Evolutionary conservation across 2,888 invertebrate genomes (phyloP).

Genomic region (Plusia festucae): DNA sequence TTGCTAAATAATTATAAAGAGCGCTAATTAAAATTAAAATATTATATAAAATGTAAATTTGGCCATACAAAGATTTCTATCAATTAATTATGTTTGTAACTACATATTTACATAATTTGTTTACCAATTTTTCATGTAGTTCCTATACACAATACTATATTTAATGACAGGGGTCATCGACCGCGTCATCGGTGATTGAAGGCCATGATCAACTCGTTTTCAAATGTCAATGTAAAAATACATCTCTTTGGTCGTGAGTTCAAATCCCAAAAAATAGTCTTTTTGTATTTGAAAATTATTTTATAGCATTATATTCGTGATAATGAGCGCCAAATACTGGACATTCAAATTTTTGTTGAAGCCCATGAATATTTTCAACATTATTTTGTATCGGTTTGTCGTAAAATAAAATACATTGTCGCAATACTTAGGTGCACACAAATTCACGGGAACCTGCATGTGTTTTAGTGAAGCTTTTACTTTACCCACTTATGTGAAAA

Average conservation of each 20-base stretch:
- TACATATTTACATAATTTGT: not conserved
- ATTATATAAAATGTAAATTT: no score
- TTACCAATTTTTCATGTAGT: not conserved
- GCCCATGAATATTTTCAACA: no score
- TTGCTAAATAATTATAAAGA: no score
- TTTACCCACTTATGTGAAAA: slow-evolving; percentile 70
- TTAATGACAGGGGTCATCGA: not conserved
- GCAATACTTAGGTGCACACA: slow-evolving; percentile 82
- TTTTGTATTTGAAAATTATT: slow-evolving; percentile 24
- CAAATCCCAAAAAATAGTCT: slow-evolving; percentile 26
- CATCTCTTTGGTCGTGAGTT: slow-evolving; percentile 12
- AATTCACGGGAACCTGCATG: slow-evolving; percentile 73
- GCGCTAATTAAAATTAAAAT: no score
- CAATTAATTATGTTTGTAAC: not conserved
- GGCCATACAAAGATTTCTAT: no score
- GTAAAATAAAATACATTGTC: slow-evolving; percentile 59
- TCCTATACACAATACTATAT: not conserved
- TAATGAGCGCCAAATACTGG: not conserved
- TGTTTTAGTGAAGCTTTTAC: slow-evolving; percentile 78
- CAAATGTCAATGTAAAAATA: slow-evolving; percentile 2
- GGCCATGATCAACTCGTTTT: not conserved
- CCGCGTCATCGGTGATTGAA: no score
- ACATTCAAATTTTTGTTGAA: not conserved
- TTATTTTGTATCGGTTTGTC: no score
- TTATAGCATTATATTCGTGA: not conserved